These are phyloP conservation scores for Baccha elongata DNA, from an alignment of 2,888 invertebrate species.

Conservation along the genomic window DNA sequence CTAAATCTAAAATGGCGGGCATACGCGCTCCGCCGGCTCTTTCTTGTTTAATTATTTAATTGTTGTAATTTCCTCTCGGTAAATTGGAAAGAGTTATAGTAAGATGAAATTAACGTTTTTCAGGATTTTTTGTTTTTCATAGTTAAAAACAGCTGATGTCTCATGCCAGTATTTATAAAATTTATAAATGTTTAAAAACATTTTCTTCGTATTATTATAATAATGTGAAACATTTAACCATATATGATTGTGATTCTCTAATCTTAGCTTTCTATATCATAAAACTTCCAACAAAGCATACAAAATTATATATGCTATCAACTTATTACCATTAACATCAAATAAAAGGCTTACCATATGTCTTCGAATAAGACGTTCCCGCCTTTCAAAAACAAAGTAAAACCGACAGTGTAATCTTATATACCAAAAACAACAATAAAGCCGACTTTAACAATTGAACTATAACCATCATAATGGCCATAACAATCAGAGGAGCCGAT, in stretches of 20 bases:
- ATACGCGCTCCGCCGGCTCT: too few species aligned
- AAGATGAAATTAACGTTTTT: too few species aligned
- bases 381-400: conserved; percentile 26
- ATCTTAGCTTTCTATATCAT: conserved; percentile 45
- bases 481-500: conserved; percentile 66
- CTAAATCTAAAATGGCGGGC: too few species aligned
- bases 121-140: too few species aligned
- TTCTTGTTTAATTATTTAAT: too few species aligned
- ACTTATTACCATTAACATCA: conserved; percentile 54
- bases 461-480: conserved; percentile 69
- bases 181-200: too few species aligned
- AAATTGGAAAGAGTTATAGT: too few species aligned
- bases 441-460: conserved; percentile 69
- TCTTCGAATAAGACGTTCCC: conserved; percentile 1
- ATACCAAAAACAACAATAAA: conserved; percentile 44
- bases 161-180: too few species aligned
- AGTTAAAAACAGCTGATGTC: too few species aligned
- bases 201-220: conserved; percentile 10
- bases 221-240: conserved; percentile 30
- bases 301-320: conserved; percentile 35
- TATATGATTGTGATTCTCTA: conserved; percentile 21
- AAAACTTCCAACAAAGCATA: conserved; percentile 57
- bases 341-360: neutral
- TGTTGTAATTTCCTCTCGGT: too few species aligned
- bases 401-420: conserved; percentile 23